Evolutionary conservation across 2,113 vertebrate genomes (phyloP).

Genomic region (Paratilapia polleni): DNA sequence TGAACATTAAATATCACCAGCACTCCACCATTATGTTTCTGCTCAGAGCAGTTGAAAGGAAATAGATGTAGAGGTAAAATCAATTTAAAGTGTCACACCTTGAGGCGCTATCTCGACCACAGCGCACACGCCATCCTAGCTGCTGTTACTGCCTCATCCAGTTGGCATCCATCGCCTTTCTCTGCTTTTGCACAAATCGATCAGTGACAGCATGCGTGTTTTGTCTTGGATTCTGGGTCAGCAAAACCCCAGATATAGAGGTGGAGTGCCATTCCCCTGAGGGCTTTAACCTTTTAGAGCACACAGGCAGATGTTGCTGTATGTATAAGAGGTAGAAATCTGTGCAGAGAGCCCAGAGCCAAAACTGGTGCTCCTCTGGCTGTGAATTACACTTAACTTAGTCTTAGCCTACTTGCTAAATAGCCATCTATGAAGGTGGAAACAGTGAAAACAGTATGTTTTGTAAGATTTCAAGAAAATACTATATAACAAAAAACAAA

Average conservation of each 20-base stretch:
- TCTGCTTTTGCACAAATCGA: constrained; percentile 50
- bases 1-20: constrained; percentile 33
- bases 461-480: background rate
- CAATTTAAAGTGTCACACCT: constrained; percentile 32
- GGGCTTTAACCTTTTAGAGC: constrained; percentile 50
- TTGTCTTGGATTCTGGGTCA: constrained; percentile 70
- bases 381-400: background rate
- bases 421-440: background rate
- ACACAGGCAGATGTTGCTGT: constrained; percentile 22
- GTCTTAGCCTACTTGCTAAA: background rate
- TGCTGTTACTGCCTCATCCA: background rate
- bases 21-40: constrained; percentile 20
- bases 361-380: background rate
- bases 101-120: background rate
- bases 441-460: background rate
- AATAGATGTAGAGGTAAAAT: constrained; percentile 33
- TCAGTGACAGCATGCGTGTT: constrained; percentile 43
- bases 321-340: constrained; percentile 16
- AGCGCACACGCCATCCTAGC: constrained; percentile 8
- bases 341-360: constrained; percentile 22
- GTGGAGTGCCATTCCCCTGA: constrained; percentile 28
- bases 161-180: constrained; percentile 4
- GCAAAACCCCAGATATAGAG: constrained; percentile 58
- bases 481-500: background rate
- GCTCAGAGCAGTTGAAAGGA: constrained; percentile 15